These are phyloP conservation scores for Drosophila saltans DNA, from an alignment of 1,140 invertebrate species.

Conservation along the genomic window DNA sequence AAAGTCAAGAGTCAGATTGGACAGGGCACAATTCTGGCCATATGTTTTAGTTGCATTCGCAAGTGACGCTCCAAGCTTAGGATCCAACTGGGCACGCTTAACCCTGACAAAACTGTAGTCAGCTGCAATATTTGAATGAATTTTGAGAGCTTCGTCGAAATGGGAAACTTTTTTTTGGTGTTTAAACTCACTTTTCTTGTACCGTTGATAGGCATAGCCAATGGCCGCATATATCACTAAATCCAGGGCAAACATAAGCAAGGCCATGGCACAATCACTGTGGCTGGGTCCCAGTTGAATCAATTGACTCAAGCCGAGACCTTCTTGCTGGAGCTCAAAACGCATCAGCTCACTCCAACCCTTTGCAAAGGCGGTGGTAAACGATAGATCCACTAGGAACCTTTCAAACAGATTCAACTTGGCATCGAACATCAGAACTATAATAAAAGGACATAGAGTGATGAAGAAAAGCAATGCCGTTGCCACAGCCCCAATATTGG, in stretches of 20 bases:
- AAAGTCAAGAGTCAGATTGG: slow-evolving; percentile 86
- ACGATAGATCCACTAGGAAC: slow-evolving; percentile 84
- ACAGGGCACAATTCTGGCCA: slow-evolving; percentile 85
- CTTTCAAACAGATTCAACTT: slow-evolving; percentile 84
- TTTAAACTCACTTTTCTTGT: slow-evolving; percentile 63
- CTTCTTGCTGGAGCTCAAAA: slow-evolving; percentile 85
- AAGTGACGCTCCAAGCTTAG: slow-evolving; percentile 84
- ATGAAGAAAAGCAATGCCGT: slow-evolving; percentile 86
- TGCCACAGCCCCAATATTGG: slow-evolving; percentile 87
- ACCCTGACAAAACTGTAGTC: slow-evolving; percentile 75
- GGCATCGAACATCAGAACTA: slow-evolving; percentile 87
- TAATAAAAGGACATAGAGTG: slow-evolving; percentile 87
- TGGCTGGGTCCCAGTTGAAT: slow-evolving; percentile 62
- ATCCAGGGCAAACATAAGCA: slow-evolving; percentile 84
- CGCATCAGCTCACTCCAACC: slow-evolving; percentile 85
- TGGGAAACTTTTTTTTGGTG: not conserved
- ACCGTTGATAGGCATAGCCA: slow-evolving; percentile 80
- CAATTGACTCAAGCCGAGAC: slow-evolving; percentile 81
- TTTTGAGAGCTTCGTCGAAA: not conserved
- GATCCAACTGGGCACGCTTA: slow-evolving; percentile 64
- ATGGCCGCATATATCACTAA: slow-evolving; percentile 83
- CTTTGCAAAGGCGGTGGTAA: slow-evolving; percentile 87
- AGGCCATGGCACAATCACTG: slow-evolving; percentile 71
- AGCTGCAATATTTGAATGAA: slow-evolving; percentile 22
- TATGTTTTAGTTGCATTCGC: slow-evolving; percentile 84